A percentile compares a stretch with the other conserved stretches of the same genome.
phyloP scores from a whole-genome alignment of 1,140 invertebrate genomes.

The Tetramorium simillimum region DNA sequence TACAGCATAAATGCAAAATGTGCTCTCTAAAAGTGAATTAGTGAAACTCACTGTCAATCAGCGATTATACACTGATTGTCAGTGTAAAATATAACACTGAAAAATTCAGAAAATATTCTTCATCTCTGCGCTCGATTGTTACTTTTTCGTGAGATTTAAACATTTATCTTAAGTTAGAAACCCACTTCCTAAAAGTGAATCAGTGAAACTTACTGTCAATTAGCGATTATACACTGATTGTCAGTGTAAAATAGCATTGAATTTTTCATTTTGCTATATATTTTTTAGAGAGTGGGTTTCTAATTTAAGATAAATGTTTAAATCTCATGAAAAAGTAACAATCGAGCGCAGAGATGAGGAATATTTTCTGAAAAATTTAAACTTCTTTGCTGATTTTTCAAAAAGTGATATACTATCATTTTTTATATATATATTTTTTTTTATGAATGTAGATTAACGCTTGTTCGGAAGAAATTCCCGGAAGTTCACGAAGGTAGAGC shows the following conservation, averaged over 20 bases:
- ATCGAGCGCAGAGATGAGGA: not conserved
- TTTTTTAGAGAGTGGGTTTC: no score
- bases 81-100: no score
- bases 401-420: not conserved
- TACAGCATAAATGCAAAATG: not conserved
- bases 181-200: no score
- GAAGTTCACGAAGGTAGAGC: not conserved
- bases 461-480: not conserved
- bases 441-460: not conserved
- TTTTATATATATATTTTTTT: not conserved
- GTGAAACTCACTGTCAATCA: no score
- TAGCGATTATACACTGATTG: no score
- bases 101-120: no score
- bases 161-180: not conserved
- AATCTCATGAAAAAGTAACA: not conserved
- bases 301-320: not conserved
- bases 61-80: no score
- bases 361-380: not conserved
- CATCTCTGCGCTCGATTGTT: not conserved
- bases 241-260: no score
- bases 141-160: not conserved
- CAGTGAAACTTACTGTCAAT: no score
- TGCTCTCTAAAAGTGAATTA: no score
- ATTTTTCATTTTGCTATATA: no score
- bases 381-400: not conserved